Evolutionary conservation across 1,140 invertebrate species (phyloP).

Genomic region (Araneus ventricosus): DNA sequence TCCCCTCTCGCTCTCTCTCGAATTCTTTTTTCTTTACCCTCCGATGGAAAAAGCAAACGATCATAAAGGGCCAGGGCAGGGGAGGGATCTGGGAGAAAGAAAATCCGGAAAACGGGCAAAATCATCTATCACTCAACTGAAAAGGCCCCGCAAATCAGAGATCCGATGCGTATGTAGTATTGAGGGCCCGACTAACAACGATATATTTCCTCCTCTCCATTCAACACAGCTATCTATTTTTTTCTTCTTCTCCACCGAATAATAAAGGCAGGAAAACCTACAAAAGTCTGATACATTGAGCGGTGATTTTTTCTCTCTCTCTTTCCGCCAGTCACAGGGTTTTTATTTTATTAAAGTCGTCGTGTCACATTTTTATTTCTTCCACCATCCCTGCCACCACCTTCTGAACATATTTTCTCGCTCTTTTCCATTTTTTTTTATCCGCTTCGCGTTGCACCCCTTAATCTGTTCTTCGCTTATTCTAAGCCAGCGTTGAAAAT

Average conservation of each 20-base stretch:
- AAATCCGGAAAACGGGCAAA: constrained; percentile 49
- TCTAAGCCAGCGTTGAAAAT: constrained; percentile 20
- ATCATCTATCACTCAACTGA: constrained; percentile 56
- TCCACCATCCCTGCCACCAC: neutral
- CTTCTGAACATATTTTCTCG: constrained; percentile 3
- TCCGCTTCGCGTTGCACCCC: neutral
- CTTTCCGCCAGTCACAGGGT: constrained; percentile 2
- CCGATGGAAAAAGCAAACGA: constrained; percentile 39
- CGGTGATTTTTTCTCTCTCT: neutral
- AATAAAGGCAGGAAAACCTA: constrained; percentile 37
- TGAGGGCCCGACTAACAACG: constrained; percentile 26
- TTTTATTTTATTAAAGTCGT: constrained; percentile 41
- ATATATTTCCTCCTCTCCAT: constrained; percentile 30
- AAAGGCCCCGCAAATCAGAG: constrained; percentile 18
- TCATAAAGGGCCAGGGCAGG: constrained; percentile 18
- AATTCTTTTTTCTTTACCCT: neutral
- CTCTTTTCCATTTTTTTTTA: neutral
- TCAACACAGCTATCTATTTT: constrained; percentile 14
- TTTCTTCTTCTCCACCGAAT: neutral
- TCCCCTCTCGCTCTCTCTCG: neutral
- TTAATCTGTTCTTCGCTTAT: constrained; percentile 33
- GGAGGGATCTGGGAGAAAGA: neutral
- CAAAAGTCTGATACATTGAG: constrained; percentile 14
- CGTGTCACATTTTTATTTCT: constrained; percentile 34
- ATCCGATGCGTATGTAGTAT: constrained; percentile 50